A percentile compares a stretch with the other conserved stretches of the same genome.
Conservation (phyloP, 2,113 vertebrate species). For the Platysteira castanea region DNA sequence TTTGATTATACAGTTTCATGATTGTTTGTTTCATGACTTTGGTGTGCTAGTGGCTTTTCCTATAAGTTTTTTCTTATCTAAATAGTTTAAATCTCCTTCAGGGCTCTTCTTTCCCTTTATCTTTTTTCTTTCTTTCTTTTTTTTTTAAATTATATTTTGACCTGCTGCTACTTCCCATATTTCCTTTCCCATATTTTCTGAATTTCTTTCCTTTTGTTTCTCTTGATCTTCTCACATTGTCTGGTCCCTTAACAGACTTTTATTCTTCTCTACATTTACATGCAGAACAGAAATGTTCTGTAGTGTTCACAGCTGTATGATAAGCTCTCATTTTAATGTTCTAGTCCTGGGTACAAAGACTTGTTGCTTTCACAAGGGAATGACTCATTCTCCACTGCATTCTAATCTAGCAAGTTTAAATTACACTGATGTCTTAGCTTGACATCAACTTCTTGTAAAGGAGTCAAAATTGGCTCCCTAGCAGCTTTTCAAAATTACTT, state of each 20-base stretch:
- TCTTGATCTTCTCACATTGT: background rate
- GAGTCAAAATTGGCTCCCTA: background rate
- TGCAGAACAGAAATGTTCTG: background rate
- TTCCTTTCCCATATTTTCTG: background rate
- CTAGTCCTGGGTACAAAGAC: background rate
- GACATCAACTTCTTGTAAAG: background rate
- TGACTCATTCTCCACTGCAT: background rate
- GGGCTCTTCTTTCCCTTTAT: background rate
- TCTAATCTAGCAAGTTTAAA: background rate
- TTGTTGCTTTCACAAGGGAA: background rate
- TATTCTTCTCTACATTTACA: background rate
- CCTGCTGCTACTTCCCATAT: background rate
- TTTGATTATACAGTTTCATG: background rate
- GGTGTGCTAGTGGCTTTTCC: background rate
- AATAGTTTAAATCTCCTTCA: background rate
- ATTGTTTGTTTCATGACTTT: background rate
- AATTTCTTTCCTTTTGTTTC: background rate
- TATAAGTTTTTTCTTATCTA: background rate
- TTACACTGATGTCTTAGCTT: background rate
- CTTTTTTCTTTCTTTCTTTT: background rate
- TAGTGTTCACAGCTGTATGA: background rate
- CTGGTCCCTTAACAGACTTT: background rate
- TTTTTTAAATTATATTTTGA: background rate
- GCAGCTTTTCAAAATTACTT: background rate
- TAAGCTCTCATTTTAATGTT: conserved; percentile 27